These are phyloP conservation scores for Panzeria rudis DNA, from an alignment of 2,888 invertebrate species.

Conservation along the genomic window DNA sequence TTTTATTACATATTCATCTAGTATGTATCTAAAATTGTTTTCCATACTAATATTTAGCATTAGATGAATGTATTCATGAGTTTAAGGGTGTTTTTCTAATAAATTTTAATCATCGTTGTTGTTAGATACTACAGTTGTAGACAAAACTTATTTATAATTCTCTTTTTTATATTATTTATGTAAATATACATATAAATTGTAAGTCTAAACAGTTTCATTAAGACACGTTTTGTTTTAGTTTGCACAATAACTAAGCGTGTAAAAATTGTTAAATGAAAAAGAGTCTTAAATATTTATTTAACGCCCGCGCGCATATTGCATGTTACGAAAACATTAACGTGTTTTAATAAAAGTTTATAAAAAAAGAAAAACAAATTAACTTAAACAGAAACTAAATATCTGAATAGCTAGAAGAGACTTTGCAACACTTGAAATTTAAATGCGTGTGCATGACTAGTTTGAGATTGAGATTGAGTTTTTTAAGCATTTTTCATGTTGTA, in stretches of 20 bases:
- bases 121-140: slow-evolving; percentile 11
- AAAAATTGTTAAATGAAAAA: slow-evolving; percentile 29
- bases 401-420: neutral
- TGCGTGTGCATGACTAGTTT: slow-evolving; percentile 71
- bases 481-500: slow-evolving; percentile 18
- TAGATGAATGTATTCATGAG: neutral
- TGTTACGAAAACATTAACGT: slow-evolving; percentile 61
- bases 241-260: slow-evolving; percentile 11
- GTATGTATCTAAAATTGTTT: neutral
- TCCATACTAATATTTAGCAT: neutral
- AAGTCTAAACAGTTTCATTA: slow-evolving; percentile 37
- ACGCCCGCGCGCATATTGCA: slow-evolving; percentile 54
- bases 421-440: slow-evolving; percentile 56
- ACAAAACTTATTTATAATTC: slow-evolving; percentile 13
- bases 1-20: too few species aligned
- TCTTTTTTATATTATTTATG: neutral
- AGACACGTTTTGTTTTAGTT: slow-evolving; percentile 32
- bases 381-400: neutral
- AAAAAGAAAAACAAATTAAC: slow-evolving; percentile 2
- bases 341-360: slow-evolving; percentile 43
- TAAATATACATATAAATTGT: slow-evolving; percentile 23
- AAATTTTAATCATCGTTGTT: slow-evolving; percentile 7
- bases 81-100: slow-evolving; percentile 33
- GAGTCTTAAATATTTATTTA: slow-evolving; percentile 53
- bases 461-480: slow-evolving; percentile 46